Conservation (phyloP, 2,888 invertebrate genomes). For the Acleris emargana region DNA sequence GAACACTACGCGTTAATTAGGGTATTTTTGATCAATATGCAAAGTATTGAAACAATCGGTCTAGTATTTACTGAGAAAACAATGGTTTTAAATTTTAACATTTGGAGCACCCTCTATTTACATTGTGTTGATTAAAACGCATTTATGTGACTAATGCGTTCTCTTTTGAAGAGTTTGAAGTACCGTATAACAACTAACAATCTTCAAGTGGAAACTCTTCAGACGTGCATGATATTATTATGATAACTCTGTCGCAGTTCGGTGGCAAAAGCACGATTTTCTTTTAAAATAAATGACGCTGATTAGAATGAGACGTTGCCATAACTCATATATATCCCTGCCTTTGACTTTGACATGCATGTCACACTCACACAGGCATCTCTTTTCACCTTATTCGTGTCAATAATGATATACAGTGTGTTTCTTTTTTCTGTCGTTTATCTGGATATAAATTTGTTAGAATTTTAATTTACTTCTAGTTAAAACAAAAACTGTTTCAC, state of each 20-base stretch:
- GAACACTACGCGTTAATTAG: too few relatives aligned
- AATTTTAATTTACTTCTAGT: background rate
- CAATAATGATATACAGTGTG: background rate
- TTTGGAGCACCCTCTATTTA: slow-evolving; percentile 1
- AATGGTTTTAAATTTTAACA: background rate
- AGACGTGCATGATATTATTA: background rate
- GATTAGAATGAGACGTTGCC: background rate
- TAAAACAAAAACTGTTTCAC: background rate
- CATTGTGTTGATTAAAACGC: background rate
- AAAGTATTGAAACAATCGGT: too few relatives aligned
- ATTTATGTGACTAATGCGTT: background rate
- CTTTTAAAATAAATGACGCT: background rate
- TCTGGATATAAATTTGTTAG: too few relatives aligned
- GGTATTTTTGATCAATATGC: too few relatives aligned
- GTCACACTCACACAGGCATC: background rate
- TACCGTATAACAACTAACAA: slow-evolving; percentile 1
- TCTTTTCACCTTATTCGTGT: background rate
- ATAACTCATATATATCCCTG: too few relatives aligned
- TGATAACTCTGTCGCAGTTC: too few relatives aligned
- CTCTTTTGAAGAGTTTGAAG: slow-evolving; percentile 5
- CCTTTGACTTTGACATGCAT: background rate
- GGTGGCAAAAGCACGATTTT: too few relatives aligned
- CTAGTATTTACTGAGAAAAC: too few relatives aligned
- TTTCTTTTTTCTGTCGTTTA: too few relatives aligned
- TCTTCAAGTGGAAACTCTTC: background rate